A percentile compares a stretch with the other conserved stretches of the same genome.
phyloP scores from a whole-genome alignment of 2,888 invertebrate species.

The Oegoconia quadripuncta region DNA sequence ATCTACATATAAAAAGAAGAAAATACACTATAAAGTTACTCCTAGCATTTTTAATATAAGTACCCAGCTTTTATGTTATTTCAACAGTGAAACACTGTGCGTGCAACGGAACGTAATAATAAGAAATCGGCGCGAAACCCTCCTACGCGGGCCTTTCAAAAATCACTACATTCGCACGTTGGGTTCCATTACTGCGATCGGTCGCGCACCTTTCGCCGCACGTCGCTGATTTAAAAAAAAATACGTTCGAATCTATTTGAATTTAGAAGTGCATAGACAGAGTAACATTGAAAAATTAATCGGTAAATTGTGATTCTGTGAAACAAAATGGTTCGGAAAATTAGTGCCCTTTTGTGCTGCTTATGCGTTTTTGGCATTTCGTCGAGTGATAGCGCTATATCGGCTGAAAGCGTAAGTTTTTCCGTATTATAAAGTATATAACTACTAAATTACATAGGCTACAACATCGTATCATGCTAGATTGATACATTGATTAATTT shows the following conservation, averaged over 20 bases:
- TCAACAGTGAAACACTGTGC: slow-evolving; percentile 19
- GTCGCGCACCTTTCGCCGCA: slow-evolving; percentile 66
- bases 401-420: slow-evolving; percentile 62
- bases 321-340: slow-evolving; percentile 64
- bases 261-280: slow-evolving; percentile 16
- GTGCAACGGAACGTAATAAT: slow-evolving; percentile 53
- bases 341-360: slow-evolving; percentile 65
- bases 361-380: slow-evolving; percentile 66
- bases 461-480: no score
- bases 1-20: no score
- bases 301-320: slow-evolving; percentile 17
- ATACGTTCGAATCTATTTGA: slow-evolving; percentile 18
- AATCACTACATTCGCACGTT: slow-evolving; percentile 58
- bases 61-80: no score
- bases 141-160: slow-evolving; percentile 79
- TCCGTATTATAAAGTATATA: no score
- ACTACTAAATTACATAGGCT: no score
- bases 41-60: no score
- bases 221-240: slow-evolving; percentile 33
- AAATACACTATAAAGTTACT: no score
- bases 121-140: slow-evolving; percentile 69
- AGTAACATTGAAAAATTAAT: slow-evolving; percentile 9
- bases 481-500: no score
- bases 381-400: slow-evolving; percentile 66
- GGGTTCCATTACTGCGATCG: slow-evolving; percentile 55